A percentile compares a stretch with the other conserved stretches of the same genome.
These are phyloP conservation scores for Heliothis virescens DNA, from an alignment of 1,140 invertebrate species.

Conservation along the genomic window DNA sequence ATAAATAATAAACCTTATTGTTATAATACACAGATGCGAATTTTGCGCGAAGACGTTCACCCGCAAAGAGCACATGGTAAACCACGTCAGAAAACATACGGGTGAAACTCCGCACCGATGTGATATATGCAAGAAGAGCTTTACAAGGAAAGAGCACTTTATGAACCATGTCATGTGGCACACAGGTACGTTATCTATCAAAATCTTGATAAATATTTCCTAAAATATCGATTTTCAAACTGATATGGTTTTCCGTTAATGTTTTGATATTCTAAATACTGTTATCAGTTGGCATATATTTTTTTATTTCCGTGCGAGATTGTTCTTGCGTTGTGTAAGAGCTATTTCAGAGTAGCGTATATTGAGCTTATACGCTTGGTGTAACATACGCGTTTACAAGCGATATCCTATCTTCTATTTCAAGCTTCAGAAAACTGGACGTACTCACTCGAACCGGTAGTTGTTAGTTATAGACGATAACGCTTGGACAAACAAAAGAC, in stretches of 20 bases:
- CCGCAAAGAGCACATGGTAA: conserved; percentile 93
- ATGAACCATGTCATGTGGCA: conserved; percentile 93
- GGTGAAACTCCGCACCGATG: conserved; percentile 92
- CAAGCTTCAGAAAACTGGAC: no score
- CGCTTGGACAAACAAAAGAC: no score
- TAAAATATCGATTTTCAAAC: conserved; percentile 16
- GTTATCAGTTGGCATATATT: conserved; percentile 14
- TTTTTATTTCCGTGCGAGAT: no score
- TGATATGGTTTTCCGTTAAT: conserved; percentile 2
- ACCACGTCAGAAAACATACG: conserved; percentile 94
- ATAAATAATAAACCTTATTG: not conserved
- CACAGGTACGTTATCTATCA: conserved; percentile 72
- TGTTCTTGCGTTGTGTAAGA: no score
- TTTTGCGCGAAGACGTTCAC: conserved; percentile 95
- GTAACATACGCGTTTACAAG: no score
- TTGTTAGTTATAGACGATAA: no score
- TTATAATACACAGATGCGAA: conserved; percentile 88
- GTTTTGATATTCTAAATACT: conserved; percentile 16
- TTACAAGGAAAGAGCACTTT: conserved; percentile 96
- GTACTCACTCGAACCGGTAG: no score
- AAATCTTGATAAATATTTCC: conserved; percentile 9
- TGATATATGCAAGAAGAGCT: conserved; percentile 92
- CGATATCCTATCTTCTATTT: no score
- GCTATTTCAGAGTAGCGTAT: no score
- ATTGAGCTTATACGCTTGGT: no score